Evolutionary conservation across 2,113 vertebrate species (phyloP).

Genomic region (Grantiella picta): DNA sequence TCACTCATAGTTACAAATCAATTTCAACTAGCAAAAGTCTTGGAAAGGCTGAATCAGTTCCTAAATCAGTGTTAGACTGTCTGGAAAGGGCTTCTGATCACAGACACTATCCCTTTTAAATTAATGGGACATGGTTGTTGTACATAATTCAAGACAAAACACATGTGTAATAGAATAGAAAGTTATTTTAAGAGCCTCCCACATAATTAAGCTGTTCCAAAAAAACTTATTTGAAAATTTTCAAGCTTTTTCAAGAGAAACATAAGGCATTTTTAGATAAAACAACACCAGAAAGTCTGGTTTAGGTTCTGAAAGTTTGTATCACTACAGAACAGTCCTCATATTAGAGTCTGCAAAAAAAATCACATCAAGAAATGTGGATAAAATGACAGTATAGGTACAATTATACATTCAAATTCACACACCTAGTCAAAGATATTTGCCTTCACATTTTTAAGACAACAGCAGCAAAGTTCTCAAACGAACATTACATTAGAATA

Average conservation of each 20-base stretch:
- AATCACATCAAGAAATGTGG: background rate
- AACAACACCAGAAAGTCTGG: background rate
- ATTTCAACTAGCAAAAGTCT: background rate
- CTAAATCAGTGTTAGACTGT: background rate
- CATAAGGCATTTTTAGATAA: background rate
- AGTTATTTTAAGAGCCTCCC: background rate
- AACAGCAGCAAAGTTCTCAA: constrained; percentile 55
- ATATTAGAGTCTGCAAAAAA: background rate
- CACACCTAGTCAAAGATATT: background rate
- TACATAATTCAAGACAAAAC: background rate
- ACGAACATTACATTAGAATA: constrained; percentile 30
- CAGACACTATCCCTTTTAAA: background rate
- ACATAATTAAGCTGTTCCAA: background rate
- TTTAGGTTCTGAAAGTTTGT: background rate
- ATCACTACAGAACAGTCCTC: background rate
- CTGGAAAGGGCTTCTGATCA: background rate
- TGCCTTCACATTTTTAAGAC: constrained; percentile 25
- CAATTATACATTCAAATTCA: background rate
- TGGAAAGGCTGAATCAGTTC: background rate
- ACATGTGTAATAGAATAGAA: background rate
- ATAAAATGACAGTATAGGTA: background rate
- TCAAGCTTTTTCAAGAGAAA: background rate
- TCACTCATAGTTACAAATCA: background rate
- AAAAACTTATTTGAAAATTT: background rate
- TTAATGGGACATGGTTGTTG: background rate